Evolutionary conservation across 2,797 vertebrate species (phyloP).

Genomic region (Loriculus beryllinus): DNA sequence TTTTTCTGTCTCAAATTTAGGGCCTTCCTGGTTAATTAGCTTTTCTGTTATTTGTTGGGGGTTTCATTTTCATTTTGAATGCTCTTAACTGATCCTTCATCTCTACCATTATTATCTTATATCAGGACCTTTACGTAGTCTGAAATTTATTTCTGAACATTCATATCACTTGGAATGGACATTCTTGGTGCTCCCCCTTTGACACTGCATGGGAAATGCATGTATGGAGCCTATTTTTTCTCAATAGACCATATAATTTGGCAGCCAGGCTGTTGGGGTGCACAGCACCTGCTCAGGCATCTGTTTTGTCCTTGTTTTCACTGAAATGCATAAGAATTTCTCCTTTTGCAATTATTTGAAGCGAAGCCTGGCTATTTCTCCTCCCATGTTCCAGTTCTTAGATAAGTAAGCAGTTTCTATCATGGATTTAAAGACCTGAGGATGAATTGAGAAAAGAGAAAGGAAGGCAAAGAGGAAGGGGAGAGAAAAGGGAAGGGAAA

Average conservation of each 20-base stretch:
- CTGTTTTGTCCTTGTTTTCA: neutral
- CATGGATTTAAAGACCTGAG: neutral
- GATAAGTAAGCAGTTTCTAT: neutral
- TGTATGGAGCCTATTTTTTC: accelerated
- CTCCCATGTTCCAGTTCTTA: neutral
- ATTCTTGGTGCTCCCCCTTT: neutral
- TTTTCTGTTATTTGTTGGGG: neutral
- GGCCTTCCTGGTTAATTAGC: neutral
- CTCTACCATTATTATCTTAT: neutral
- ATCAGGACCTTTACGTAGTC: neutral
- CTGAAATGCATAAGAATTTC: accelerated
- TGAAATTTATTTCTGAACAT: neutral
- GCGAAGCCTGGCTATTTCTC: neutral
- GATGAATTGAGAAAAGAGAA: neutral
- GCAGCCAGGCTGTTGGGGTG: neutral
- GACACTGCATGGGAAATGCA: neutral
- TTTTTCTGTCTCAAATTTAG: neutral
- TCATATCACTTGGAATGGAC: neutral
- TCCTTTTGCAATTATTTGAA: neutral
- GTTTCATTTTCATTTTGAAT: neutral
- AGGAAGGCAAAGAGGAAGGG: neutral
- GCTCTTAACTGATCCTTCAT: neutral
- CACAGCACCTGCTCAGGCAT: neutral
- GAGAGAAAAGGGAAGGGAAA: neutral
- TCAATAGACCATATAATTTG: neutral